Evolutionary conservation across 2,797 vertebrate species (phyloP).

Genomic region (Sardinella longiceps): DNA sequence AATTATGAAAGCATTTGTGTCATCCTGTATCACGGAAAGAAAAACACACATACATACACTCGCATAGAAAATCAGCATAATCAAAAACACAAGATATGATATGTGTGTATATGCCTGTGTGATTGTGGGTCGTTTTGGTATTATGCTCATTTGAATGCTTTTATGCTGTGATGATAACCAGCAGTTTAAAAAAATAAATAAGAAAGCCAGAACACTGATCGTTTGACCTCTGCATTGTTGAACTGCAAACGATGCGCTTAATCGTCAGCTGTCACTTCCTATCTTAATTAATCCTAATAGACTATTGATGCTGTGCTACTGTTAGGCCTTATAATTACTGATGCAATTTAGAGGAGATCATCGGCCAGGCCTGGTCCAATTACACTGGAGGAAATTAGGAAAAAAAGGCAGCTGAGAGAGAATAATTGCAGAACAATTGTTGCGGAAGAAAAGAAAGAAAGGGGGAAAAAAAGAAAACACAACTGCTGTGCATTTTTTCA

Average conservation of each 20-base stretch:
- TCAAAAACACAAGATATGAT: neutral
- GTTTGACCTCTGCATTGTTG: conserved; percentile 80
- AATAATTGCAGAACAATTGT: conserved; percentile 75
- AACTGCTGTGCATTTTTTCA: neutral
- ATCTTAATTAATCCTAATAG: conserved; percentile 99
- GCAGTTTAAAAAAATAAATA: conserved; percentile 53
- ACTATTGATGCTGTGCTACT: conserved; percentile 94
- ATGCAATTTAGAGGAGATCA: conserved; percentile 90
- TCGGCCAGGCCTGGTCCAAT: conserved; percentile 84
- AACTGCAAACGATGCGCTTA: conserved; percentile 88
- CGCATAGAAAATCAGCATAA: neutral
- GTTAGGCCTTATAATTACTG: conserved; percentile 97
- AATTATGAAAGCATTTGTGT: conserved; percentile 74
- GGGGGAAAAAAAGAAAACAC: conserved; percentile 39
- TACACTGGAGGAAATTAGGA: conserved; percentile 83
- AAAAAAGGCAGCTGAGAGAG: conserved; percentile 64
- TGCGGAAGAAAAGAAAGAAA: conserved; percentile 45
- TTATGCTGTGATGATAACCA: conserved; percentile 45
- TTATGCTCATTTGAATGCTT: conserved; percentile 35
- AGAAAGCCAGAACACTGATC: conserved; percentile 66
- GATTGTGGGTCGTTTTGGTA: conserved; percentile 13
- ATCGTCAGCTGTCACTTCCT: conserved; percentile 92
- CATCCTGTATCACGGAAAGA: conserved; percentile 31
- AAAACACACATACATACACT: neutral
- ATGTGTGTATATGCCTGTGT: conserved; percentile 30